Conservation (phyloP, 2,888 invertebrate species). For the Microctonus aethiopoides region DNA sequence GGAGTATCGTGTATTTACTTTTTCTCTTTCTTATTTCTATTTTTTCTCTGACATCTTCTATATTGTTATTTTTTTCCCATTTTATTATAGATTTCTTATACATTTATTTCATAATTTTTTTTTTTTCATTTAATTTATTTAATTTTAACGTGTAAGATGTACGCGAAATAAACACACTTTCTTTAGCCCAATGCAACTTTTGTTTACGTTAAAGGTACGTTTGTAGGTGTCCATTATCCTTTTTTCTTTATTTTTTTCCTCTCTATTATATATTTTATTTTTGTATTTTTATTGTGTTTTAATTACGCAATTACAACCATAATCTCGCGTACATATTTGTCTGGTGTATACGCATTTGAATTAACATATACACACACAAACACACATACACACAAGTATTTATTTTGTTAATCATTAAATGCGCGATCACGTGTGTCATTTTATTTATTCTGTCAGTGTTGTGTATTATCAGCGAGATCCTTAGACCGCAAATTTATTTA, state of each 20-base stretch:
- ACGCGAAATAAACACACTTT: conserved; percentile 33
- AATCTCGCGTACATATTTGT: conserved; percentile 34
- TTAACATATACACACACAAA: not conserved
- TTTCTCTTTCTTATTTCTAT: conserved; percentile 37
- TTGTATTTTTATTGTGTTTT: conserved; percentile 34
- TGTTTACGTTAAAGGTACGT: conserved; percentile 51
- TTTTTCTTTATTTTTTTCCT: conserved; percentile 30
- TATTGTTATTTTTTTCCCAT: conserved; percentile 34
- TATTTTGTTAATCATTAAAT: not conserved
- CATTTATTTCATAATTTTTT: conserved; percentile 37
- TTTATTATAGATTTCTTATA: conserved; percentile 23
- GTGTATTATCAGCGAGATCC: conserved; percentile 36
- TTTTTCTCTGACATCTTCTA: conserved; percentile 27
- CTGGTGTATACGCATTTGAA: conserved; percentile 8
- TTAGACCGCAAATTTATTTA: conserved; percentile 39
- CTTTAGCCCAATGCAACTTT: conserved; percentile 42
- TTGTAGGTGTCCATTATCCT: conserved; percentile 54
- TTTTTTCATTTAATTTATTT: conserved; percentile 9
- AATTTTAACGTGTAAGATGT: conserved; percentile 31
- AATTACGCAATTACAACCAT: conserved; percentile 43
- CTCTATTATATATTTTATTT: conserved; percentile 7
- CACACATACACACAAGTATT: too few relatives aligned
- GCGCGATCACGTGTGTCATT: conserved; percentile 12
- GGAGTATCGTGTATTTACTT: conserved; percentile 55
- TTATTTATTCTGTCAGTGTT: conserved; percentile 5